Evolutionary conservation across 2,797 vertebrate genomes (phyloP), one percentile per base, ranked within the genome.

Genomic region (Molossus molossus): DNA sequence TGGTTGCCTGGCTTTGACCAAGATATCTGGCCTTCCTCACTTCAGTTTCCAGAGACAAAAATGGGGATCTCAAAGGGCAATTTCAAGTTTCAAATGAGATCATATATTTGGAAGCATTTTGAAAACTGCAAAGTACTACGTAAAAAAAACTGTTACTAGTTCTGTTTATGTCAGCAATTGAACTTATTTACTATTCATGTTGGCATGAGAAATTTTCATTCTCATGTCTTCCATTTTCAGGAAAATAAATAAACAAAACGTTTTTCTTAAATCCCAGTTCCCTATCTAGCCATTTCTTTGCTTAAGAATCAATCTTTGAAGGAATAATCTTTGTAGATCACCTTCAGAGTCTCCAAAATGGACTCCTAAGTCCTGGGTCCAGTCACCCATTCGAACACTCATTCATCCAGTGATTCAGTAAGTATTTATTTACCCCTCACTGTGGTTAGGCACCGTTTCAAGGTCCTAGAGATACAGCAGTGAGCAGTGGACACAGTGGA

Each of bases 281-380:
- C 29, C 13, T 90, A 13, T 15, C 53, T 82, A 60, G 9, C 83
- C 48, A 40, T 13, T 80, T 76, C 15, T 80, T 14, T 82, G 4
- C 45, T 95, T 75, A 86, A 70, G 50, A 75, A 70, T 87, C 58
- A 33, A 67, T 11, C 67, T 91, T 80, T 91, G 8, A 94, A 88
- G 27, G 37, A 58, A 37, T 37, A 20, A 9, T 37, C 55, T 17
- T 87, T 60, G 70, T 67, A 60, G 90, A 69, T 50, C 60, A 62
- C 76, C 33, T 83, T 58, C 64, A 72, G 95, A 25, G 0, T 79
- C 57, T 82, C 62, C 69, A 58, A 62, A 29, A 17, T 58, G 48
- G 25, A 29, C n/a, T 70, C 60, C 23, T 20, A 57, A 64, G 20
- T 48, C 5, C 25, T 85, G 45, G 9, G 8, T 70, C 21, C 6